phyloP scores from a whole-genome alignment of 2,888 invertebrate genomes.

The Chesias legatella region DNA sequence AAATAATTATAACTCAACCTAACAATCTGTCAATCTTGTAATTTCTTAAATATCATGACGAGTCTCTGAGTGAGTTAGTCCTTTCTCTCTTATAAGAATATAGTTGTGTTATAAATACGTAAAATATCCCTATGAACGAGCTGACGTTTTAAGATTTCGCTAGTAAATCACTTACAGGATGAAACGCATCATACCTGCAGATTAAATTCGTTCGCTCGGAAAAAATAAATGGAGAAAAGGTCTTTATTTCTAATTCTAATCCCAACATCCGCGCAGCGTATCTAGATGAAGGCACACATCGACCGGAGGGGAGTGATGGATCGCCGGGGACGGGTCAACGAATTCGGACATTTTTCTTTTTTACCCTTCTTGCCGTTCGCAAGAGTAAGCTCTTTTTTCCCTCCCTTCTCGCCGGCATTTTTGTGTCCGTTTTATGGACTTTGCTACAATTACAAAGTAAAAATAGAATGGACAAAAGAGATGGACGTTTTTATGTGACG shows the following conservation, averaged over 20 bases:
- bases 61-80: too few species aligned
- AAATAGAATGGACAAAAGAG: constrained; percentile 54
- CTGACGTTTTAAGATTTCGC: too few species aligned
- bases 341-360: constrained; percentile 82
- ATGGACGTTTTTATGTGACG: too few species aligned
- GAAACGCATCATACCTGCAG: constrained; percentile 1
- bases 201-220: constrained; percentile 17
- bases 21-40: too few species aligned
- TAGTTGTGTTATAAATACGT: too few species aligned
- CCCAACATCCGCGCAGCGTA: constrained; percentile 72
- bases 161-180: too few species aligned
- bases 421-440: constrained; percentile 75
- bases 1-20: too few species aligned
- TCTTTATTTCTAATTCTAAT: constrained; percentile 57
- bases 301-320: constrained; percentile 79
- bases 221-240: constrained; percentile 39
- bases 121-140: too few species aligned
- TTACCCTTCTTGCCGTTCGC: constrained; percentile 80
- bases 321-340: constrained; percentile 81
- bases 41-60: too few species aligned
- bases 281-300: constrained; percentile 41
- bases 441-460: constrained; percentile 78
- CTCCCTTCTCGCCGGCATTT: constrained; percentile 76
- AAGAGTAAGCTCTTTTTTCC: constrained; percentile 79
- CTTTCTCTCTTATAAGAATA: too few species aligned